phyloP scores from a whole-genome alignment of 2,797 vertebrate genomes.

The Loriculus beryllinus region DNA sequence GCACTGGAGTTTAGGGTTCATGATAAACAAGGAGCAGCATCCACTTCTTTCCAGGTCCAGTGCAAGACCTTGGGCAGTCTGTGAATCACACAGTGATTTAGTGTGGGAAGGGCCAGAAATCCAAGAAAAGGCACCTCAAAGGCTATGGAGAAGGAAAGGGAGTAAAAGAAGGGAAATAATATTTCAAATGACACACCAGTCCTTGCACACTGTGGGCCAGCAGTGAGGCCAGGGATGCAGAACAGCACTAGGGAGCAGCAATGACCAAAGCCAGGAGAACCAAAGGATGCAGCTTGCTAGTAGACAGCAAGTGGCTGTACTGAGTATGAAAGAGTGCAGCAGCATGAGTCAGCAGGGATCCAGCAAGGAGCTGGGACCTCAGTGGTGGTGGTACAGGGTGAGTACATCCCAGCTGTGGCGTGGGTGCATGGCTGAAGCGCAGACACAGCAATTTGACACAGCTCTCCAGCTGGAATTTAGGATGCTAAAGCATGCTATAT shows the following conservation, averaged over 20 bases:
- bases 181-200: neutral
- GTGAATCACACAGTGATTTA: neutral
- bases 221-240: neutral
- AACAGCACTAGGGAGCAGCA: neutral
- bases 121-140: neutral
- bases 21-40: neutral
- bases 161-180: neutral
- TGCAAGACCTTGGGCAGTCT: neutral
- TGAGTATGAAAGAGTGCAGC: neutral
- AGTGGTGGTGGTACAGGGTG: fast-evolving
- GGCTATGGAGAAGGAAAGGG: neutral
- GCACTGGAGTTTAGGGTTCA: neutral
- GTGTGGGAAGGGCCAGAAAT: neutral
- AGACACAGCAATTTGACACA: neutral
- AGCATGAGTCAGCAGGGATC: neutral
- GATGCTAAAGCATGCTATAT: neutral
- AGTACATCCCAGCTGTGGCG: fast-evolving
- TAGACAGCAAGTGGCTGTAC: neutral
- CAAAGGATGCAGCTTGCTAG: neutral
- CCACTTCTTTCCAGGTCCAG: neutral
- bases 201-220: neutral
- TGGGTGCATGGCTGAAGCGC: fast-evolving
- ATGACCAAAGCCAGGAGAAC: neutral
- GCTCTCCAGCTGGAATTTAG: neutral
- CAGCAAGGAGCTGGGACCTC: neutral